phyloP scores from a whole-genome alignment of 2,888 invertebrate species.

The Patella pellucida region DNA sequence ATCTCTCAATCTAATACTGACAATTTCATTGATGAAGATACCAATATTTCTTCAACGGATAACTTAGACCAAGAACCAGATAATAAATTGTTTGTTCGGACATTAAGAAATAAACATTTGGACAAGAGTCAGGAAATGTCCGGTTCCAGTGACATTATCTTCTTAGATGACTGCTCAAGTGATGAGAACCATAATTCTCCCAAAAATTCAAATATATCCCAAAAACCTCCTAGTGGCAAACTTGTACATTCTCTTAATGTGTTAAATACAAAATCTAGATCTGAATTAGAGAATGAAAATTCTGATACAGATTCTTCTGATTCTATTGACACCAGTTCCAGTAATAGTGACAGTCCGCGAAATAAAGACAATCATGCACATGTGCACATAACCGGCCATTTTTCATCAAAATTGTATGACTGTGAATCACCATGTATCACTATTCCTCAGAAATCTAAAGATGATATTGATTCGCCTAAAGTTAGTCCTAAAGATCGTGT shows the following conservation, averaged over 20 bases:
- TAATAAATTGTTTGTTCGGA: too few species aligned
- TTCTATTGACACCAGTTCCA: background rate
- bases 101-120: background rate
- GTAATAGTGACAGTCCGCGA: background rate
- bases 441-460: background rate
- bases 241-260: background rate
- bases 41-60: background rate
- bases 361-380: background rate
- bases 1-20: background rate
- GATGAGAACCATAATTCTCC: background rate
- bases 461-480: background rate
- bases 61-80: too few species aligned
- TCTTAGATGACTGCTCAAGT: constrained; percentile 1
- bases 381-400: background rate
- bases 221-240: too few species aligned
- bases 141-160: background rate
- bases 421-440: background rate
- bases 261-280: background rate
- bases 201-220: background rate
- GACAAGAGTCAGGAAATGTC: background rate
- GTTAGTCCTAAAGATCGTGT: constrained; percentile 1
- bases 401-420: background rate
- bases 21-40: background rate
- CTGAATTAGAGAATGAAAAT: background rate
- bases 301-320: background rate